Evolutionary conservation across 2,797 vertebrate genomes (phyloP).

Genomic region (Neosilurus hyrtlii): DNA sequence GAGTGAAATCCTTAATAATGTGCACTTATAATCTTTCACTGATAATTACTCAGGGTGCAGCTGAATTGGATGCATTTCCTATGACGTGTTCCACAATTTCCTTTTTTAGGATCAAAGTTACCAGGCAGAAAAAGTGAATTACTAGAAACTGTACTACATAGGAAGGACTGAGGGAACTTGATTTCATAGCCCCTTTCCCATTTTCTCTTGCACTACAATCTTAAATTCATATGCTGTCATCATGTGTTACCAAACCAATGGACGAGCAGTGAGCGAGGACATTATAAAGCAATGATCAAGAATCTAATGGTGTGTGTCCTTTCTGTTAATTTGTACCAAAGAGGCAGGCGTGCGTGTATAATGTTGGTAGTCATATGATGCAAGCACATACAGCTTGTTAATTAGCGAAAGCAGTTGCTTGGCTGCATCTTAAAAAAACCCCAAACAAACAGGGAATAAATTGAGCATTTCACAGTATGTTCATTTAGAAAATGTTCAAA

Average conservation of each 20-base stretch:
- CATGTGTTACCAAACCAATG: not conserved
- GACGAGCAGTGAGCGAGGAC: not conserved
- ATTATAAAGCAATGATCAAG: conserved; percentile 16
- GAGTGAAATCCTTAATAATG: conserved; percentile 19
- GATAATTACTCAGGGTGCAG: conserved; percentile 30
- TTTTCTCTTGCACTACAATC: not conserved
- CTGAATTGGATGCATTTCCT: conserved; percentile 29
- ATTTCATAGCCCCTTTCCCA: not conserved
- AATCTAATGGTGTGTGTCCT: not conserved
- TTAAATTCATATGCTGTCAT: not conserved
- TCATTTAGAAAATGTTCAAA: conserved; percentile 61
- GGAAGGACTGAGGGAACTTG: not conserved
- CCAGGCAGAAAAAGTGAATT: not conserved
- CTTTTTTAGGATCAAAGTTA: conserved; percentile 8
- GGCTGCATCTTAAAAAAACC: conserved; percentile 45
- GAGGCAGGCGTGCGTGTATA: conserved; percentile 13
- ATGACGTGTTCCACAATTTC: not conserved
- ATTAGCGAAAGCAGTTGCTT: conserved; percentile 60
- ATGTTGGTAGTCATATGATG: conserved; percentile 26
- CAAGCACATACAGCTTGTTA: conserved; percentile 53
- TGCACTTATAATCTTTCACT: conserved; percentile 24
- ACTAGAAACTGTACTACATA: not conserved
- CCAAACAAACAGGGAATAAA: conserved; percentile 50
- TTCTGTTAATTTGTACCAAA: conserved; percentile 15
- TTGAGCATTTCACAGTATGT: conserved; percentile 63